Evolutionary conservation across 2,113 vertebrate species (phyloP).

Genomic region (Sphaerodactylus townsendi): DNA sequence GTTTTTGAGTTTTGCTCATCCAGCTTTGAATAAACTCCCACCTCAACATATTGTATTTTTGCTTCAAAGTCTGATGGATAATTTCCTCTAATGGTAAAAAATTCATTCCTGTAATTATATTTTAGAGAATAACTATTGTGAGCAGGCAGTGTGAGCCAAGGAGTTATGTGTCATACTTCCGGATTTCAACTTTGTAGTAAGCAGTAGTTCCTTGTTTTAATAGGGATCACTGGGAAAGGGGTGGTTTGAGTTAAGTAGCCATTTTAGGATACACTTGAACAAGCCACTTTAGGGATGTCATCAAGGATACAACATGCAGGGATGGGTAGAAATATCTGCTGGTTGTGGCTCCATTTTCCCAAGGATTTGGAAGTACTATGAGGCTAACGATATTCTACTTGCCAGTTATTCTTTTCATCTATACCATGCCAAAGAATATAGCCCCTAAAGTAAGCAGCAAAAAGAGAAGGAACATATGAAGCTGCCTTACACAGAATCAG

Average conservation of each 20-base stretch:
- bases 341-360: too few species aligned
- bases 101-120: constrained; percentile 9
- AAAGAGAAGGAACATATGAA: too few species aligned
- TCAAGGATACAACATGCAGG: too few species aligned
- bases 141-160: not conserved
- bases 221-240: not conserved
- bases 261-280: not conserved
- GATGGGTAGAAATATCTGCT: not conserved
- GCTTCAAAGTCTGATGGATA: not conserved
- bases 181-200: not conserved
- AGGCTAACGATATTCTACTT: too few species aligned
- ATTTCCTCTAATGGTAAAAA: not conserved
- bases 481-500: too few species aligned
- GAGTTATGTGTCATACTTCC: not conserved
- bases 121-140: constrained; percentile 13
- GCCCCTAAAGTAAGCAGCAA: too few species aligned
- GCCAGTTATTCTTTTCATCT: too few species aligned
- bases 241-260: not conserved
- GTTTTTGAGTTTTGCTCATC: not conserved
- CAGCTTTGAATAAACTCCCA: constrained; percentile 20
- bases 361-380: too few species aligned
- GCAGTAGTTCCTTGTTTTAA: not conserved
- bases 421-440: too few species aligned
- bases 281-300: not conserved
- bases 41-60: not conserved